Base-by-base conservation (phyloP, 2,888 invertebrate genomes). In the Achlya flavicornis region DNA sequence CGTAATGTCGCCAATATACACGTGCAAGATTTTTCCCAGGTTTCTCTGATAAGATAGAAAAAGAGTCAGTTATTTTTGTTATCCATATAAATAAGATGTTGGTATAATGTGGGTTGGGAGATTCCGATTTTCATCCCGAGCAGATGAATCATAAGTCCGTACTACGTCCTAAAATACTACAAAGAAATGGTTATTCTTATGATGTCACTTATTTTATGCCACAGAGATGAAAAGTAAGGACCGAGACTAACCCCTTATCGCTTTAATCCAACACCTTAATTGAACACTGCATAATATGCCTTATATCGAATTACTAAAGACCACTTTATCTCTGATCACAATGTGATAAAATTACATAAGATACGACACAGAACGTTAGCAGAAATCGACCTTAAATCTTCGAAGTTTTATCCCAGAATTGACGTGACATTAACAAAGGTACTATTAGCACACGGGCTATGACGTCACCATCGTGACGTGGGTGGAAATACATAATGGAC, bases 381-480 rank as follows among this genome's bases (percentile, higher is more conserved):
- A 7, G 35, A 35, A 35, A 35, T 35, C 0, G 35, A 43, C 43
- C 11, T 1, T n/a, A 46, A 46, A 26, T 26, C 26, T 26, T 26
- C 26, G 14, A 4, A n/a, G 14, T 10, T 48, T 48, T 5, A 7
- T 48, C 16, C 46, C 5, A 48, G 10, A 16, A 48, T 14, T 5
- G 7, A 6, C 5, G 46, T 48, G 46, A 48, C 46, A 48, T 16
- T 48, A 48, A 16, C 48, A 48, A 48, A 53, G 53, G 19, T 10
- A 53, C 10, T 19, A 19, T 53, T 53, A 7, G 53, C 48, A 48
- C 48, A 48, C 6, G 43, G 46, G 6, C n/a, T 6, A 46, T 53
- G 53, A 53, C 53, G 53, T 53, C 53, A 53, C 53, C 53, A 10
- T n/a, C 19, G n/a, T 53, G 53, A 53, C 53, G 53, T 53, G 53